Conservation (phyloP, 1,140 invertebrate genomes). For the Drosophila carrolli region DNA sequence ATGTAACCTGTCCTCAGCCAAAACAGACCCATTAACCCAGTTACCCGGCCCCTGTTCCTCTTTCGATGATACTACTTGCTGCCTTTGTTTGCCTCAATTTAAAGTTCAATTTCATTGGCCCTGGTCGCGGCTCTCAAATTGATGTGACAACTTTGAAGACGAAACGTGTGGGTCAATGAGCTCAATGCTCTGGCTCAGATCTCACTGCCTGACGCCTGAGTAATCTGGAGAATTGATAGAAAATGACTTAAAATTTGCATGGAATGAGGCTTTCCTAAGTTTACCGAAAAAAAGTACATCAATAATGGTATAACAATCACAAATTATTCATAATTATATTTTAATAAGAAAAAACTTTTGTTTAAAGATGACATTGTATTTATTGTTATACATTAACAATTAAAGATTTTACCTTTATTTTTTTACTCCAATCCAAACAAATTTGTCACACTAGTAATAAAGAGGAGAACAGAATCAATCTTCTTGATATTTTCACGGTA, state of each 20-base stretch:
- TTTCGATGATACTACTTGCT: conserved; percentile 18
- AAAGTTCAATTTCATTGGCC: conserved; percentile 83
- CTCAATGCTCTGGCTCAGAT: conserved; percentile 40
- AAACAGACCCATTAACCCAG: conserved; percentile 80
- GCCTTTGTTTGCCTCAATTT: conserved; percentile 79
- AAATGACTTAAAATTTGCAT: conserved; percentile 1
- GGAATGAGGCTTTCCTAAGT: not conserved
- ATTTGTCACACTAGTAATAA: no score
- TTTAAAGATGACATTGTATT: no score
- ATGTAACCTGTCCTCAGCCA: conserved; percentile 70
- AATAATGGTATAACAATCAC: no score
- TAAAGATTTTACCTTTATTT: no score
- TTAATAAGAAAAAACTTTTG: no score
- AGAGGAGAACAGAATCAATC: no score
- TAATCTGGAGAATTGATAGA: not conserved
- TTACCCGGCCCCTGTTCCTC: conserved; percentile 44
- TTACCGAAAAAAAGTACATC: not conserved
- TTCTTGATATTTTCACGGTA: no score
- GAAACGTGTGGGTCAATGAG: conserved; percentile 80
- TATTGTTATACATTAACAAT: no score
- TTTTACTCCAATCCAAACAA: no score
- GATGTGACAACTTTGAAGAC: conserved; percentile 68
- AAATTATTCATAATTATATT: no score
- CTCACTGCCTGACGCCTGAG: conserved; percentile 9
- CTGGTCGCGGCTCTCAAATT: conserved; percentile 71